Conservation (phyloP, 2,113 vertebrate species). For the Suncus etruscus region DNA sequence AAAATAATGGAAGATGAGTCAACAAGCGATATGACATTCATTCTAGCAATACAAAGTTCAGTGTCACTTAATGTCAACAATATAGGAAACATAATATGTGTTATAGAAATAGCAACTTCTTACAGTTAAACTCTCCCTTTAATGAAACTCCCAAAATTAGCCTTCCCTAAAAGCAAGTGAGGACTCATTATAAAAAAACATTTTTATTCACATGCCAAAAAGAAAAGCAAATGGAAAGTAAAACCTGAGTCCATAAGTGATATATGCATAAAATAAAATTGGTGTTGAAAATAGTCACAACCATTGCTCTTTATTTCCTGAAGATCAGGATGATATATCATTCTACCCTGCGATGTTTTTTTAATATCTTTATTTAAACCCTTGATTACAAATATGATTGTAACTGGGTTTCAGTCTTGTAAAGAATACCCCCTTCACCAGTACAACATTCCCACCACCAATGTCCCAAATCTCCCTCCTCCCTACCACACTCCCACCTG, state of each 20-base stretch:
- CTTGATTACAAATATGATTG: too few relatives aligned
- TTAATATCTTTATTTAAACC: too few relatives aligned
- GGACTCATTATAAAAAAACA: not conserved
- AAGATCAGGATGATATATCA: too few relatives aligned
- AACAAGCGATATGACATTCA: not conserved
- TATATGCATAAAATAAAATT: constrained; percentile 48
- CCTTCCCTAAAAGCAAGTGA: not conserved
- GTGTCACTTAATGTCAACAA: not conserved
- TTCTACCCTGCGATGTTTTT: too few relatives aligned
- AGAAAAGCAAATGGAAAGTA: not conserved
- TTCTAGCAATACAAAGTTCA: accelerated
- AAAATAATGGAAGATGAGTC: not conserved
- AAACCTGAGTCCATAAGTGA: not conserved
- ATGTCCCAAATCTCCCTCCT: too few relatives aligned
- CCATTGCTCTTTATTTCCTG: too few relatives aligned
- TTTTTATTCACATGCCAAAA: not conserved
- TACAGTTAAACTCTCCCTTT: not conserved
- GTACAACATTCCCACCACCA: too few relatives aligned
- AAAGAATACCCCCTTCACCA: too few relatives aligned
- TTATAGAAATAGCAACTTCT: not conserved
- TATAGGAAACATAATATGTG: not conserved
- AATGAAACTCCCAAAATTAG: not conserved
- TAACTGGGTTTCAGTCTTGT: too few relatives aligned
- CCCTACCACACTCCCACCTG: too few relatives aligned
- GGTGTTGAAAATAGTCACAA: constrained; percentile 24